Evolutionary conservation across 2,888 invertebrate species (phyloP).

Genomic region (Eledone cirrhosa): DNA sequence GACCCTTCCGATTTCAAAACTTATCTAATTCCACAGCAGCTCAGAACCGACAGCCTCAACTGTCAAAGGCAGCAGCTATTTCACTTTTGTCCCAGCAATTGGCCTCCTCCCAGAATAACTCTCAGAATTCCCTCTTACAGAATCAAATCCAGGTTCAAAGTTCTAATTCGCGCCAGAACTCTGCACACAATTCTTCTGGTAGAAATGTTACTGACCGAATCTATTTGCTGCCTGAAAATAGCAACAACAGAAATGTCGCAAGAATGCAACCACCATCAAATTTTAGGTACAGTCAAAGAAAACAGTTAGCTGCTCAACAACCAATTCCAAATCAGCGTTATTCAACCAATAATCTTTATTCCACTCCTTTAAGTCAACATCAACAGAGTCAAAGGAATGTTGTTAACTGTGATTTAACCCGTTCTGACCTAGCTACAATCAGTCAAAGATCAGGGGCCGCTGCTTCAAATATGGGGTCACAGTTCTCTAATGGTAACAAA

Average conservation of each 20-base stretch:
- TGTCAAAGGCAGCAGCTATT: neutral
- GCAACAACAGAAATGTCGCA: neutral
- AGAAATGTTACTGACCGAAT: conserved; percentile 15
- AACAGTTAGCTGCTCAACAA: conserved; percentile 4
- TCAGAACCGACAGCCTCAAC: neutral
- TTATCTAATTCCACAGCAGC: neutral
- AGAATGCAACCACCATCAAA: neutral
- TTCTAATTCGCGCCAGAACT: neutral
- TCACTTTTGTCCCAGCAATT: neutral
- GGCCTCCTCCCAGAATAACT: neutral
- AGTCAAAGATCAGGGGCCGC: neutral
- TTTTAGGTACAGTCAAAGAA: conserved; percentile 11
- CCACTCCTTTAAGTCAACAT: neutral
- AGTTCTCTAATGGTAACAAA: conserved; percentile 19
- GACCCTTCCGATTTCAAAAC: conserved; percentile 15
- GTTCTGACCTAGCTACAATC: neutral
- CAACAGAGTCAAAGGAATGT: conserved; percentile 14
- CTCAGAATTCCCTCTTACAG: neutral
- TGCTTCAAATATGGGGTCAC: neutral
- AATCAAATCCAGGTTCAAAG: conserved; percentile 9
- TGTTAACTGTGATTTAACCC: conserved; percentile 17
- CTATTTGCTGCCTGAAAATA: neutral
- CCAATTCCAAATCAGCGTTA: neutral
- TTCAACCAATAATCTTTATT: conserved; percentile 16
- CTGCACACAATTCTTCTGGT: neutral